phyloP scores from a whole-genome alignment of 2,888 invertebrate species.

The Dioctria linearis region DNA sequence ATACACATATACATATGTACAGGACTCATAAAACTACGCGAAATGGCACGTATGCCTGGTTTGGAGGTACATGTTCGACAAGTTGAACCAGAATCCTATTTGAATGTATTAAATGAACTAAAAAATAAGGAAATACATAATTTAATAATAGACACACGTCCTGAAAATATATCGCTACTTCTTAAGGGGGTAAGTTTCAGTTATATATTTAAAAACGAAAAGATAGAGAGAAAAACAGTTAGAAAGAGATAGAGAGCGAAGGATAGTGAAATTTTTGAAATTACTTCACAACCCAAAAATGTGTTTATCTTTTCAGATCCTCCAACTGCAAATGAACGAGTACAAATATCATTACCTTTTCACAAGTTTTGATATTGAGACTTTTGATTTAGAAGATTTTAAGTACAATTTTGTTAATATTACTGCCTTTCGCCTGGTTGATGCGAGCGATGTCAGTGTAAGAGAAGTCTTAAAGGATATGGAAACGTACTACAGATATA shows the following conservation, averaged over 20 bases:
- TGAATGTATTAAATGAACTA: slow-evolving; percentile 83
- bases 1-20: neutral
- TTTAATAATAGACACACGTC: slow-evolving; percentile 83
- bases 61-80: slow-evolving; percentile 81
- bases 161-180: slow-evolving; percentile 80
- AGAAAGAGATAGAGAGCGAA: too few relatives aligned
- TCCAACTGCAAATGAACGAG: slow-evolving; percentile 87
- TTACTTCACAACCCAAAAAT: too few relatives aligned
- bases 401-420: slow-evolving; percentile 96
- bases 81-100: slow-evolving; percentile 78
- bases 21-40: slow-evolving; percentile 75
- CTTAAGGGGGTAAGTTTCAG: slow-evolving; percentile 78
- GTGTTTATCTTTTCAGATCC: slow-evolving; percentile 74
- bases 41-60: slow-evolving; percentile 78
- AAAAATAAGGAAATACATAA: slow-evolving; percentile 84
- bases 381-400: slow-evolving; percentile 91
- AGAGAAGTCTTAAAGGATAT: slow-evolving; percentile 80
- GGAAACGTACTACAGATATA: slow-evolving; percentile 75
- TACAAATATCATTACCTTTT: slow-evolving; percentile 89
- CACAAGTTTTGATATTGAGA: slow-evolving; percentile 85
- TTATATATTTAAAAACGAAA: neutral
- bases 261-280: too few relatives aligned
- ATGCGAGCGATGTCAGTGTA: slow-evolving; percentile 78
- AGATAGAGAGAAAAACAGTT: neutral
- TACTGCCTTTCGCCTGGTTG: slow-evolving; percentile 90